A percentile compares a stretch with the other conserved stretches of the same genome.
These are phyloP conservation scores for Pachycephala philippinensis DNA, from an alignment of 2,113 vertebrate species.

Conservation along the genomic window DNA sequence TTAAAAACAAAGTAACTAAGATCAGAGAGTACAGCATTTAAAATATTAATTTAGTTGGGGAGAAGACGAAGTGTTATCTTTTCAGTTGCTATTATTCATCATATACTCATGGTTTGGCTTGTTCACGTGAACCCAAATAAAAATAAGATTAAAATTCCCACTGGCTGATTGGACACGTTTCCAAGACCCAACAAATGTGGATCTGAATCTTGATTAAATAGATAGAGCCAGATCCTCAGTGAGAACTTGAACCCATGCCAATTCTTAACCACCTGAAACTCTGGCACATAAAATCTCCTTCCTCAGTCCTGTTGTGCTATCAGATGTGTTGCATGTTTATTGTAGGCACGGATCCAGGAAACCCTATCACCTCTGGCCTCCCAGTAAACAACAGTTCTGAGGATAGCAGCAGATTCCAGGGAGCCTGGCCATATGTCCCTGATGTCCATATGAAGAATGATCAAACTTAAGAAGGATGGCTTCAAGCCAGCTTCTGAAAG, in stretches of 20 bases:
- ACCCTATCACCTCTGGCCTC: neutral
- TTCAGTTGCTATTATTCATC: neutral
- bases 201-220: neutral
- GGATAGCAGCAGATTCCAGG: neutral
- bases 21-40: neutral
- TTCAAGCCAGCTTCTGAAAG: slow-evolving; percentile 30
- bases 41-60: neutral
- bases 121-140: neutral
- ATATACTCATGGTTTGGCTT: neutral
- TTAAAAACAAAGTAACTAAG: neutral
- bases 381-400: slow-evolving; percentile 3
- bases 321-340: slow-evolving; percentile 14
- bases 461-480: neutral
- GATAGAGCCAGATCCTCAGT: neutral
- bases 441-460: slow-evolving; percentile 16
- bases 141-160: slow-evolving; percentile 19
- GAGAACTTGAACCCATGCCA: neutral
- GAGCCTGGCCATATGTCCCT: slow-evolving; percentile 16
- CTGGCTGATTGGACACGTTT: neutral
- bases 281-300: slow-evolving; percentile 31
- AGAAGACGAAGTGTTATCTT: neutral
- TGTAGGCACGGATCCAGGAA: slow-evolving; percentile 26
- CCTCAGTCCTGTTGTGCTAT: slow-evolving; percentile 1
- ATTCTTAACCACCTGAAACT: slow-evolving; percentile 8
- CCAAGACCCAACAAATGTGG: neutral